Evolutionary conservation across 2,888 invertebrate species (phyloP).

Genomic region (Eristalinus aeneus): DNA sequence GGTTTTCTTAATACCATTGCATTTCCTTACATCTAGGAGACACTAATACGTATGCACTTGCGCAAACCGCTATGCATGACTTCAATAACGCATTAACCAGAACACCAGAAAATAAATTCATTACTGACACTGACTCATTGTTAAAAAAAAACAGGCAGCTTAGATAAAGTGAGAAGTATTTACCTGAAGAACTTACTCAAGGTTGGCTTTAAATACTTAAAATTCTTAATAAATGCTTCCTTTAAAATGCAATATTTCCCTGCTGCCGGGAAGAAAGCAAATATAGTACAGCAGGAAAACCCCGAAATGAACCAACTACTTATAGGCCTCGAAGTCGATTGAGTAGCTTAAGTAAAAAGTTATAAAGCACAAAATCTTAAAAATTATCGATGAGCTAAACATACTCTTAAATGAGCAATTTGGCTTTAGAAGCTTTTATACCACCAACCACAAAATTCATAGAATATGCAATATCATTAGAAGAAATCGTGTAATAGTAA

Average conservation of each 20-base stretch:
- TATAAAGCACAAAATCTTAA: too few species aligned
- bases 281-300: background rate
- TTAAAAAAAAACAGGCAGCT: background rate
- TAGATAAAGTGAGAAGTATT: background rate
- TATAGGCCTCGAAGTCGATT: too few species aligned
- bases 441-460: too few species aligned
- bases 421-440: too few species aligned
- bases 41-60: too few species aligned
- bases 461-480: too few species aligned
- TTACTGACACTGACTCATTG: background rate
- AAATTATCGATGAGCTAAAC: too few species aligned
- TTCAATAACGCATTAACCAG: background rate
- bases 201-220: background rate
- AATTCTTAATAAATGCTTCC: background rate
- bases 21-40: background rate
- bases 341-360: background rate
- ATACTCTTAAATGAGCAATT: too few species aligned
- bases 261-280: too few species aligned
- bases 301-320: background rate
- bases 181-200: too few species aligned
- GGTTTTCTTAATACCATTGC: background rate
- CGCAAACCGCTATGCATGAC: too few species aligned
- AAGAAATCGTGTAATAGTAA: too few species aligned
- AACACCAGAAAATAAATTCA: background rate
- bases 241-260: constrained; percentile 8